phyloP scores from a whole-genome alignment of 2,797 vertebrate genomes.

The Pantherophis alleghaniensis region DNA sequence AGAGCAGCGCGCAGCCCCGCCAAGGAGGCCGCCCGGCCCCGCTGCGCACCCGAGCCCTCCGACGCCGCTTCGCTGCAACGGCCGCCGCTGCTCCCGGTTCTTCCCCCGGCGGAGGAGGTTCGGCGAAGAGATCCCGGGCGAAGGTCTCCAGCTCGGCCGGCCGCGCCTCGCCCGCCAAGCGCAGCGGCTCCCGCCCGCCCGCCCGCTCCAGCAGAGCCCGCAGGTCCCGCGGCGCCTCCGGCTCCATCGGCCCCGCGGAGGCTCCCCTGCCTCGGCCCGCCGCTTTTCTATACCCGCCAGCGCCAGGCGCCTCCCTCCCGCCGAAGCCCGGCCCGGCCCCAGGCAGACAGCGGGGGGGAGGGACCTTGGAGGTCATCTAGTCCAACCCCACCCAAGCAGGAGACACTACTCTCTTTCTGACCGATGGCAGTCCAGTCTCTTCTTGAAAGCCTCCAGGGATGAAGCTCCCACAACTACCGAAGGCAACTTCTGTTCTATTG shows the following conservation, averaged over 20 bases:
- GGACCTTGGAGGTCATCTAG: too few species aligned
- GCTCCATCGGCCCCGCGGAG: constrained; percentile 55
- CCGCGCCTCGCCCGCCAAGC: constrained; percentile 53
- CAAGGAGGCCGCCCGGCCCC: background rate
- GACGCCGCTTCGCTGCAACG: background rate
- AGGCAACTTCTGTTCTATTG: too few species aligned
- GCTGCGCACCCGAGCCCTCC: background rate
- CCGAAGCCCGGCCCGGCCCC: background rate
- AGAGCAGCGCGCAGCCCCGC: constrained; percentile 57
- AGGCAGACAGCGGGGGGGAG: too few species aligned
- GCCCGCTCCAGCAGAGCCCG: constrained; percentile 6
- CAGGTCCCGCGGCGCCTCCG: constrained; percentile 55
- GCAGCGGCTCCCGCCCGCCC: constrained; percentile 55
- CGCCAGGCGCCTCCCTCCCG: background rate
- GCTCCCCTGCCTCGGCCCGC: constrained; percentile 45
- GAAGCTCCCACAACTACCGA: too few species aligned
- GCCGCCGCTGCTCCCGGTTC: too few species aligned
- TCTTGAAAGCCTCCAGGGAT: too few species aligned
- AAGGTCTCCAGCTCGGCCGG: constrained; percentile 61
- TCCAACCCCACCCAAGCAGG: too few species aligned
- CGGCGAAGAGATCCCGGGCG: constrained; percentile 62
- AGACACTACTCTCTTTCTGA: too few species aligned
- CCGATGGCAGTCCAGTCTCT: too few species aligned
- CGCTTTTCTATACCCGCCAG: constrained; percentile 41
- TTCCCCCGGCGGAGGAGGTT: too few species aligned